Percentiles rank a stretch among this genome's conserved stretches.
Evolutionary conservation across 35 echinoderm and acorn worm species (phyloP).

Genomic region (Antedon bifida): DNA sequence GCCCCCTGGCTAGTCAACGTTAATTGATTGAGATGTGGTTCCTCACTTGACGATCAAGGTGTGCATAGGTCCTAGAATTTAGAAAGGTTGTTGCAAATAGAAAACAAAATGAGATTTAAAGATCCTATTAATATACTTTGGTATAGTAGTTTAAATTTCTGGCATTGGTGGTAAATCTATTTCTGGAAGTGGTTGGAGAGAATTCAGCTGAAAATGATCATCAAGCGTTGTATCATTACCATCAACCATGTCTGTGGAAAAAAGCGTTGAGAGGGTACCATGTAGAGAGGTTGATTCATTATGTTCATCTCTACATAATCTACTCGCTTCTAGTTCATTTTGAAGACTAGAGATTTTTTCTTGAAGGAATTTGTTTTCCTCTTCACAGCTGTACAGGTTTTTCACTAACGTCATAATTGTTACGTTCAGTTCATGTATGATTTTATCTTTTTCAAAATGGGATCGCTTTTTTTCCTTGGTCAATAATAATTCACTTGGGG

Average conservation of each 20-base stretch:
- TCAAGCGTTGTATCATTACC: not conserved
- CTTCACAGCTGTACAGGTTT: not conserved
- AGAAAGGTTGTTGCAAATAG: too few relatives aligned
- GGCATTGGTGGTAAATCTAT: not conserved
- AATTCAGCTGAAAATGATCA: not conserved
- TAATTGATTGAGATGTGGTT: too few relatives aligned
- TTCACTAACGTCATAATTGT: not conserved
- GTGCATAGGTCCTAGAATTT: too few relatives aligned
- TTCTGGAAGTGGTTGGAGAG: not conserved
- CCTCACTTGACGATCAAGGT: too few relatives aligned
- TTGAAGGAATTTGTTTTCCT: not conserved
- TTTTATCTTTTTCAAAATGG: not conserved
- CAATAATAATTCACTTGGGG: not conserved
- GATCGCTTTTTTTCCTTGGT: not conserved
- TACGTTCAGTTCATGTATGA: not conserved
- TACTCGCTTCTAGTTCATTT: not conserved
- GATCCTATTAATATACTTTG: too few relatives aligned
- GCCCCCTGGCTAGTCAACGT: too few relatives aligned
- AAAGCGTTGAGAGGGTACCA: not conserved
- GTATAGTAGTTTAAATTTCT: not conserved
- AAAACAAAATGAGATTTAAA: too few relatives aligned
- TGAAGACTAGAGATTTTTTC: not conserved
- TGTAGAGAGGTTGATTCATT: not conserved
- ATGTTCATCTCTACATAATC: not conserved
- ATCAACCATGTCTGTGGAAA: not conserved